Conservation (phyloP, 2,113 vertebrate genomes). For the Chrysochloris asiatica region DNA sequence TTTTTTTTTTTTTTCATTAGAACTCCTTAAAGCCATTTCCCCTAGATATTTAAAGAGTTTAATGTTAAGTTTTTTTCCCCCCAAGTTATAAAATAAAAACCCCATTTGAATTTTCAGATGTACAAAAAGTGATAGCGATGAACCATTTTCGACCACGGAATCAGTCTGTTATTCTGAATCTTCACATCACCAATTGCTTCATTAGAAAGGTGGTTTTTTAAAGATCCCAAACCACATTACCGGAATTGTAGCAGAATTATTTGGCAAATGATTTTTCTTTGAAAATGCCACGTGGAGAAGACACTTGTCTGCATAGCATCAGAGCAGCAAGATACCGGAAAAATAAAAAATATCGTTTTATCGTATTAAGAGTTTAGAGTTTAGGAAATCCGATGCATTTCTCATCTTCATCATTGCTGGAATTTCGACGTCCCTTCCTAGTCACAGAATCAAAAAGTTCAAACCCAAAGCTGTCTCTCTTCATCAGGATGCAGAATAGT, state of each 20-base stretch:
- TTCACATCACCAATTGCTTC: slow-evolving; percentile 85
- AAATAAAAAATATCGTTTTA: slow-evolving; percentile 89
- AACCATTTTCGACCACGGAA: slow-evolving; percentile 90
- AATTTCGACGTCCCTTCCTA: slow-evolving; percentile 79
- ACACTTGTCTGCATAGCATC: slow-evolving; percentile 93
- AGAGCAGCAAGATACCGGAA: slow-evolving; percentile 90
- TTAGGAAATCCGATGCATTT: slow-evolving; percentile 82
- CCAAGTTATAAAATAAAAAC: slow-evolving; percentile 99
- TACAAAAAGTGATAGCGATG: slow-evolving; percentile 99
- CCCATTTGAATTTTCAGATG: slow-evolving; percentile 93
- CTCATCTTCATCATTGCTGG: slow-evolving; percentile 79
- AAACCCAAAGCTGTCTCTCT: slow-evolving; percentile 82
- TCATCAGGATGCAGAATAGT: slow-evolving; percentile 77
- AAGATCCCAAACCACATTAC: slow-evolving; percentile 83
- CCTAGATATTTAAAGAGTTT: slow-evolving; percentile 94
- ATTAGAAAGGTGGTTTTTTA: slow-evolving; percentile 81
- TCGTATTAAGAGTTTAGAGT: slow-evolving; percentile 84
- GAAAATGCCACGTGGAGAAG: slow-evolving; percentile 89
- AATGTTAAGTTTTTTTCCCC: slow-evolving; percentile 87
- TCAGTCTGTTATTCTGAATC: slow-evolving; percentile 87
- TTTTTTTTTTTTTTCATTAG: slow-evolving; percentile 84
- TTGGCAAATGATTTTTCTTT: slow-evolving; percentile 92
- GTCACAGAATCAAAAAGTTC: slow-evolving; percentile 76
- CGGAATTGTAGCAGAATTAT: slow-evolving; percentile 87
- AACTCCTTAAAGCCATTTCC: slow-evolving; percentile 98